Percentiles rank a stretch among this genome's conserved stretches.
Evolutionary conservation across 2,113 vertebrate genomes (phyloP).

Genomic region (crab-eating macaque (Macaca fascicularis)): DNA sequence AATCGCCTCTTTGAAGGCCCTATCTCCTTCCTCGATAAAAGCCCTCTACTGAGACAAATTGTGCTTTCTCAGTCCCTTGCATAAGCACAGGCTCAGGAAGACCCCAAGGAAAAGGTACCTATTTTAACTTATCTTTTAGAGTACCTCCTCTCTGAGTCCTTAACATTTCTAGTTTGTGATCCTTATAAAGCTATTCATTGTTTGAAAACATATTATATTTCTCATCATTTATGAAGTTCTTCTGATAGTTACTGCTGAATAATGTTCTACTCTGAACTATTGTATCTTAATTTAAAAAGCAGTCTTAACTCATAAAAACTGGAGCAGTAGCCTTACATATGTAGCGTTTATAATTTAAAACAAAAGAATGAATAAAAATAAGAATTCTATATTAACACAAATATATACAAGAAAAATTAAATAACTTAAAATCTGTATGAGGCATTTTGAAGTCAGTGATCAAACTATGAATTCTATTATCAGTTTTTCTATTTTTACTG

Average conservation of each 20-base stretch:
- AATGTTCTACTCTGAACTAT: neutral
- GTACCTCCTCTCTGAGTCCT: neutral
- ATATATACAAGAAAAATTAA: neutral
- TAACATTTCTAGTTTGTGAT: neutral
- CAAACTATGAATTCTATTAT: neutral
- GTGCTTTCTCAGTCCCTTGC: neutral
- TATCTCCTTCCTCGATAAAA: neutral
- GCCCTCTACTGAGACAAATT: neutral
- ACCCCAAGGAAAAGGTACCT: fast-evolving
- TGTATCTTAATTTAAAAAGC: neutral
- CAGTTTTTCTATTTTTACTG: neutral
- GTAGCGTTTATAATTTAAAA: neutral
- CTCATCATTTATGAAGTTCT: neutral
- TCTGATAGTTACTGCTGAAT: neutral
- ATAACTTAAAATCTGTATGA: neutral
- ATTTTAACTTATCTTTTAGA: neutral
- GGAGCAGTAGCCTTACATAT: neutral
- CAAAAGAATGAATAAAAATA: neutral
- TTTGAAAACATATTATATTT: neutral
- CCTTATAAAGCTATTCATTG: neutral
- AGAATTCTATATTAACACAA: neutral
- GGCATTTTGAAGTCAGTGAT: neutral
- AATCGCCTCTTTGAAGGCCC: neutral
- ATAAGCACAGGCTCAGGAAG: neutral
- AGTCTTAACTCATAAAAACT: neutral